Conservation (phyloP, 30 jellyfish, hydroid and myxozoan genomes). For the Turritopsis rubra region DNA sequence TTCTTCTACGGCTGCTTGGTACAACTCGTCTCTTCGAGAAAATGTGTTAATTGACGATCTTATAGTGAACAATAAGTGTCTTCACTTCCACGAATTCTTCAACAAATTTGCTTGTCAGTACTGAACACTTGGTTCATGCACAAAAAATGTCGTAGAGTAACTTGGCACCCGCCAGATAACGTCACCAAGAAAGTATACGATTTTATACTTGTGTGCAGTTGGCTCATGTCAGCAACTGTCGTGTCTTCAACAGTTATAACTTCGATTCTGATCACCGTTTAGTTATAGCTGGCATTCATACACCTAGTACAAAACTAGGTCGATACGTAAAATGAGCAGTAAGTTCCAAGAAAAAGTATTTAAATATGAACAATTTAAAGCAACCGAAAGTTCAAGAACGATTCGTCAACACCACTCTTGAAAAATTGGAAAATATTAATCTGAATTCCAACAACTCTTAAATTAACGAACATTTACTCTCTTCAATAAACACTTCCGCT, state of each 20-base stretch:
- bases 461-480: too few species aligned
- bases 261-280: slow-evolving; percentile 14
- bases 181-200: slow-evolving; percentile 5
- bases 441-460: too few species aligned
- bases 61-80: neutral
- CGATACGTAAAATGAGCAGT: neutral
- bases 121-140: slow-evolving; percentile 18
- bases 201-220: neutral
- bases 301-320: too few species aligned
- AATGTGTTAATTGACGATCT: neutral
- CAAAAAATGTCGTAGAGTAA: slow-evolving; percentile 16
- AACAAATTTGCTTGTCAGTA: neutral
- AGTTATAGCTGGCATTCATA: too few species aligned
- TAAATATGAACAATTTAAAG: too few species aligned
- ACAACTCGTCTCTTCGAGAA: slow-evolving; percentile 11
- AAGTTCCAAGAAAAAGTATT: neutral
- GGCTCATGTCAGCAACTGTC: slow-evolving; percentile 11
- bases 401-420: neutral
- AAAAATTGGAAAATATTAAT: too few species aligned
- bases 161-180: slow-evolving; percentile 18
- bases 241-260: slow-evolving; percentile 11
- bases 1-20: slow-evolving; percentile 8
- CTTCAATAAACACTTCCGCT: neutral
- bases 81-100: neutral
- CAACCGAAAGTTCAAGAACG: neutral